Evolutionary conservation across 1,140 invertebrate genomes (phyloP), one percentile per base, ranked within the genome.

Genomic region (Daktulosphaira vitifoliae): DNA sequence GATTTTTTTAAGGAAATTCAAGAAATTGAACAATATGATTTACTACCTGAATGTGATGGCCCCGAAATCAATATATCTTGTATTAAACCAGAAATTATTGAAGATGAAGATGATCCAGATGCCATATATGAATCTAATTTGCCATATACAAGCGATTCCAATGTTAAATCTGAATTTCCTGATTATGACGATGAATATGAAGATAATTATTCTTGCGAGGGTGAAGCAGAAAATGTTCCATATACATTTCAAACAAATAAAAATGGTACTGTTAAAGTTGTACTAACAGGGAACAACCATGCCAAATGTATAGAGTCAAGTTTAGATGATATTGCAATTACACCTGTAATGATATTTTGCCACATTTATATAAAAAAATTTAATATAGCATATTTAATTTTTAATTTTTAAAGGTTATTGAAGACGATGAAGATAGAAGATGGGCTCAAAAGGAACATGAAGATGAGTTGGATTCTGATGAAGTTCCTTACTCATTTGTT

Each of bases 171-270:
- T 5, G 56, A 62, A 7, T 46, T 25, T 62, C 56, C 39, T 15
- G 56, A 46, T 62, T 62, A 26, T 62, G 56, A 62, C 20, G 42
- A 59, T 13, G 54, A 62, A 15, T 62, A 48, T 62, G 56, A 59
- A 16, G 53, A 62, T 22, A 23, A 44, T 25, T 62, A 22, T 48
- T 44, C 44, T 62, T 39, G 46, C 25, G 53, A 56, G 0, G 42
- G 44, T 46, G 56, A 48, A 13, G 4, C 38, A 3, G 16, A 22
- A 5, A 26, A n/a, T 62, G 22, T 18, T 13, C 11, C 25, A 15
- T 56, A 56, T 16, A 44, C 22, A 18, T 56, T 56, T 11, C 20
- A 23, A 22, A 8, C n/a, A 56, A 56, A 44, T 56, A 39, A 62
- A 62, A 22, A 22, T 33, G 25, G 29, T n/a, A 22, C 25, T 26